Percentiles rank a stretch among this genome's conserved stretches.
Evolutionary conservation across 2,888 invertebrate species (phyloP).

Genomic region (Antitype chi): DNA sequence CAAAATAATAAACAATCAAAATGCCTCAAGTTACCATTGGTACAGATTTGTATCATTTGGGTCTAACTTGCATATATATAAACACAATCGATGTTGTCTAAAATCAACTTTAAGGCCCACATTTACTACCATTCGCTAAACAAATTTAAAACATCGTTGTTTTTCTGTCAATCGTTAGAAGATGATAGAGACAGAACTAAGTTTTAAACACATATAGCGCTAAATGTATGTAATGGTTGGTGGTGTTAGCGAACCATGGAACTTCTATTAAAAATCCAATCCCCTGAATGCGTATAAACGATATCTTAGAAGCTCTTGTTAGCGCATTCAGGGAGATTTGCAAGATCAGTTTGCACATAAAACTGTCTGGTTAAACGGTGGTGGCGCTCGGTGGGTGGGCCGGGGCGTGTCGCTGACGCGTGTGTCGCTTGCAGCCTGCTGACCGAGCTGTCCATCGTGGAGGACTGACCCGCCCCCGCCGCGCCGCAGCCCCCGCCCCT

Average conservation of each 20-base stretch:
- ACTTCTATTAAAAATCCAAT: not conserved
- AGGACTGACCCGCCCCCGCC: constrained; percentile 79
- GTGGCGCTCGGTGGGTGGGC: constrained; percentile 28
- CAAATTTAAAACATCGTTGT: not conserved
- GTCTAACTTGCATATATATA: not conserved
- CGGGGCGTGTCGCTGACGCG: constrained; percentile 69
- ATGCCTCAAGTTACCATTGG: not conserved
- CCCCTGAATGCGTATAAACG: not conserved
- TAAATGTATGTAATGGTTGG: not conserved
- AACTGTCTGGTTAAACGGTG: constrained; percentile 1
- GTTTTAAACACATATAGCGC: not conserved
- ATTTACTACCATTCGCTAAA: not conserved
- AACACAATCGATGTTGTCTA: not conserved
- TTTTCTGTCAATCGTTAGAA: not conserved
- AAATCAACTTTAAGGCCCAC: not conserved
- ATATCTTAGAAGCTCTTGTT: not conserved
- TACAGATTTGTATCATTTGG: not conserved
- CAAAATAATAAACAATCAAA: constrained; percentile 10
- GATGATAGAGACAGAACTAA: not conserved
- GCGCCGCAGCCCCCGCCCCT: constrained; percentile 43
- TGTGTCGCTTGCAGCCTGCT: constrained; percentile 87
- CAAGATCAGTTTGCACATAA: constrained; percentile 32
- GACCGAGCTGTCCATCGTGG: constrained; percentile 89
- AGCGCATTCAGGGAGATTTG: not conserved
- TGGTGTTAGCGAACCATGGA: not conserved